Evolutionary conservation across 2,888 invertebrate species (phyloP), one percentile per base, ranked within the genome.

Genomic region (Leptinotarsa rubiginosa): DNA sequence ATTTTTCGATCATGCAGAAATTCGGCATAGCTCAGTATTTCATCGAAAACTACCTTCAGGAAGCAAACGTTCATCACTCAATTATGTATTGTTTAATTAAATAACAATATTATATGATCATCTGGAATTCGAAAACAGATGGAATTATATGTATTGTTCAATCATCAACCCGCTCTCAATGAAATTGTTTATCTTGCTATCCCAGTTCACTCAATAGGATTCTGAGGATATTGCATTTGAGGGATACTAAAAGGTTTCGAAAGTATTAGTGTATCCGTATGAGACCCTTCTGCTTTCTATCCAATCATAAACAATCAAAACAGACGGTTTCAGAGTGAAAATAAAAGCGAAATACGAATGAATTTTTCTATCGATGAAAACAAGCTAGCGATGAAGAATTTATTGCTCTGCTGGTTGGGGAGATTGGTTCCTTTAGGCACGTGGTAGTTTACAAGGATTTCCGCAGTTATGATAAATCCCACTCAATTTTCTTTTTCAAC

Each of bases 221-320:
- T 56, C 22, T 22, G 56, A 56, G 15, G 56, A 56, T 25, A 56
- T 56, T 56, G 56, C 56, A 22, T 56, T 25, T 56, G 56, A 22
- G 22, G 22, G 22, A 56, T 5, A 56, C 56, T 56, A 12, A 56
- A 22, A 56, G 56, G 22, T 56, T 56, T 56, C 2, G 13, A 56
- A 22, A 56, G 56, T 56, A 56, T 56, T 56, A 25, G 22, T 56
- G 56, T 56, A 22, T 22, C 15, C 56, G 56, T 56, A 56, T 56
- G 20, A 10, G 56, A 22, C 56, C 22, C 56, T 56, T 25, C 15
- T 22, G 56, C 22, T 56, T 56, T 4, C 22, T 56, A 4, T 20
- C 20, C 56, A 56, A 56, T 56, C 56, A 56, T 56, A 56, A 56
- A 56, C 56, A 56, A 56, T 56, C 56, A 20, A 56, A 20, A 13